phyloP scores from a whole-genome alignment of 2,797 vertebrate species.

The Siniperca obscura region DNA sequence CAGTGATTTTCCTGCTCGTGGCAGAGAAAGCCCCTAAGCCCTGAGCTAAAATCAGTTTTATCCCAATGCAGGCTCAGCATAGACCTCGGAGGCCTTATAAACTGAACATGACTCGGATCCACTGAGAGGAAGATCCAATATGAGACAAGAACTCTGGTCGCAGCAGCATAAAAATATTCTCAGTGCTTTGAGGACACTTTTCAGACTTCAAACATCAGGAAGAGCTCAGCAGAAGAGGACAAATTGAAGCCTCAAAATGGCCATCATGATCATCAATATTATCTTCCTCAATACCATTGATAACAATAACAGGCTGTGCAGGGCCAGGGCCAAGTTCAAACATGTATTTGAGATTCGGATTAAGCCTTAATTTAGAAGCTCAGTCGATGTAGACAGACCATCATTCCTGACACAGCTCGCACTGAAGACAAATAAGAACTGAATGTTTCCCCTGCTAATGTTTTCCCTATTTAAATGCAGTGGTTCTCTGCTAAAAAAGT shows the following conservation, averaged over 20 bases:
- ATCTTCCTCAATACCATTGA: not conserved
- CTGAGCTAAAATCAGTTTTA: slow-evolving; percentile 55
- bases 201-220: not conserved
- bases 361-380: not conserved
- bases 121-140: slow-evolving; percentile 18
- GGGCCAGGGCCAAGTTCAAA: not conserved
- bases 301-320: not conserved
- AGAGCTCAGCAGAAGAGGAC: not conserved
- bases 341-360: not conserved
- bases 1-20: slow-evolving; percentile 60
- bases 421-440: not conserved
- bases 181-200: slow-evolving; percentile 20
- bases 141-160: slow-evolving; percentile 27
- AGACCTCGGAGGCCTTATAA: slow-evolving; percentile 30
- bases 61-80: slow-evolving; percentile 29
- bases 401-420: not conserved
- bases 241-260: slow-evolving; percentile 8
- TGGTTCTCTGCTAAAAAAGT: slow-evolving; percentile 1
- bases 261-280: slow-evolving; percentile 16
- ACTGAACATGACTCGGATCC: slow-evolving; percentile 34
- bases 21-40: slow-evolving; percentile 51
- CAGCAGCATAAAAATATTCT: slow-evolving; percentile 4
- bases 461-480: not conserved
- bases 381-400: not conserved
- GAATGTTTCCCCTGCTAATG: not conserved